A percentile compares a stretch with the other conserved stretches of the same genome.
These are phyloP conservation scores for Puntigrus tetrazona DNA, from an alignment of 2,113 vertebrate species.

Conservation along the genomic window DNA sequence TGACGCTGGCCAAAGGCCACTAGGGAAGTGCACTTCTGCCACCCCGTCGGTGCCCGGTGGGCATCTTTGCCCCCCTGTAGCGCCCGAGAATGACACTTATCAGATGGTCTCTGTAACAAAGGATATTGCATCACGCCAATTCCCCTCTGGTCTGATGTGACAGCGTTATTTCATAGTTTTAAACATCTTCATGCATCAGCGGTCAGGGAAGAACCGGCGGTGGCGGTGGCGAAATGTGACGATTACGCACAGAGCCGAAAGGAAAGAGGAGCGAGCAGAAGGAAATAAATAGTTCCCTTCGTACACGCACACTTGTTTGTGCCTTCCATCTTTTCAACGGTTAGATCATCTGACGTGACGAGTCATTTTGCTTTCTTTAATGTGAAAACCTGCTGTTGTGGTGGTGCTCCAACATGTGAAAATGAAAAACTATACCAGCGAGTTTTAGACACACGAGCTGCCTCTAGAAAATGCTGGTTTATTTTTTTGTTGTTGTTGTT, in stretches of 20 bases:
- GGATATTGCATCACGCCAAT: conserved; percentile 40
- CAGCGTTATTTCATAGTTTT: conserved; percentile 38
- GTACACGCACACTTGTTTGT: neutral
- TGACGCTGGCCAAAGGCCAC: conserved; percentile 40
- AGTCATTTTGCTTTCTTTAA: conserved; percentile 14
- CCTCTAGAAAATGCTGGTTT: neutral
- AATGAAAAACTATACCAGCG: neutral
- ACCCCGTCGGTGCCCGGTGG: neutral
- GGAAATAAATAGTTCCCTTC: neutral
- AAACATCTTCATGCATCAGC: conserved; percentile 44
- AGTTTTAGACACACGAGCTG: neutral
- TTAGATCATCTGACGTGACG: neutral
- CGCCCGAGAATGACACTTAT: conserved; percentile 35
- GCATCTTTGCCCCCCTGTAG: neutral
- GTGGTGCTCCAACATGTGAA: neutral
- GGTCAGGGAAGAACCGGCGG: neutral
- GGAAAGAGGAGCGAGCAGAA: neutral
- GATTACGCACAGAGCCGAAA: conserved; percentile 23
- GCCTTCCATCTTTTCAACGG: neutral
- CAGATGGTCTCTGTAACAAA: conserved; percentile 52
- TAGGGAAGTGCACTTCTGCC: conserved; percentile 19
- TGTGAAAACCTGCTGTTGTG: neutral
- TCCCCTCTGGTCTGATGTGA: conserved; percentile 25
- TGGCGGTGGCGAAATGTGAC: neutral
- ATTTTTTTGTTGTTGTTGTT: neutral